Base-by-base conservation (phyloP, 2,888 invertebrate species). In the Meiosimyza decipiens region DNA sequence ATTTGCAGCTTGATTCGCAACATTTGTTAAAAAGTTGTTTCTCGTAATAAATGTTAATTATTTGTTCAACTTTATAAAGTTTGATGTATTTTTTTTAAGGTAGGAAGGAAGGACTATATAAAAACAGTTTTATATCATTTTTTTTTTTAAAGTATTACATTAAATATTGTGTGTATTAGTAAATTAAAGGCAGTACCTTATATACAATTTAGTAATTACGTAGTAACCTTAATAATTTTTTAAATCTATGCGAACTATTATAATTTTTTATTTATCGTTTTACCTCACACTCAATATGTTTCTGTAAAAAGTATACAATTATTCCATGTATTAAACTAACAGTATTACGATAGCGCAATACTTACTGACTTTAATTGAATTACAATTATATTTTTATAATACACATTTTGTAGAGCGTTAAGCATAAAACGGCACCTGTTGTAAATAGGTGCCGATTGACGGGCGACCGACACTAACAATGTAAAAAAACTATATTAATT, bases 1-100 rank as follows among this genome's bases (percentile, higher is more conserved):
- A 16, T 33, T 60, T 22, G 80, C 79, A 47, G 82, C 76, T 9
- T 81, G 77, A 62, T 82, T 83, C 80, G 75, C 3, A 78, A 80
- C 49, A 60, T 33, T 72, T 50, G 4, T 16, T 64, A 64, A 57
- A 68, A 55, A 62, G 11, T 15, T 63, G 40, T 40, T 9, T 1
- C 40, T 40, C 9, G 6, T 40, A 40, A 40, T 9, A 40, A 40
- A 9, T 40, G 6, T 40, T 9, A 40, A 40, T 40, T 40, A 40
- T 40, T 40, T 40, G 40, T 40, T 40, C 40, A 40, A 40, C 40
- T 40, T 40, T 9, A 40, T 9, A 40, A 9, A 40, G 40, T 40
- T 40, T 40, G 40, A 9, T 9, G 40, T 9, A 40, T 40, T 40
- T 40, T 40, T 9, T 40, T 40, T 40, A 4, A 40, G 6, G 9